phyloP scores from a whole-genome alignment of 2,888 invertebrate genomes.

The Cantharis nigra region DNA sequence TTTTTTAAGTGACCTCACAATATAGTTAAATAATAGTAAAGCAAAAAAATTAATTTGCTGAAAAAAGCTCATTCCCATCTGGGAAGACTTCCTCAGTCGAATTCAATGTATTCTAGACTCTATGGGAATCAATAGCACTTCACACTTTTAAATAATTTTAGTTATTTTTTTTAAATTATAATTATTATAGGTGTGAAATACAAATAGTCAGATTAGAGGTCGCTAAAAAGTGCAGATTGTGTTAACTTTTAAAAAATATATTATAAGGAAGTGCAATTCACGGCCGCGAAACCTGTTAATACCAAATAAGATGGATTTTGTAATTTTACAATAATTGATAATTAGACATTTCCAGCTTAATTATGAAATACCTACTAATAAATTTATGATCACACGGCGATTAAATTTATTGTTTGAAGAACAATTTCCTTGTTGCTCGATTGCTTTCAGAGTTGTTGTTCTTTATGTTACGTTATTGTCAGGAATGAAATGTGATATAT shows the following conservation, averaged over 20 bases:
- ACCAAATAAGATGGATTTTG: background rate
- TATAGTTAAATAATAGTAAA: background rate
- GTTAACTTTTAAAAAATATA: background rate
- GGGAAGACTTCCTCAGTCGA: background rate
- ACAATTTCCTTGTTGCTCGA: background rate
- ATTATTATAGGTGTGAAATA: background rate
- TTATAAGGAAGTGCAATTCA: background rate
- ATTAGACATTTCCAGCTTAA: background rate
- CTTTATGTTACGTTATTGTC: background rate
- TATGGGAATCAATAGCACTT: background rate
- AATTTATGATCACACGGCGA: background rate
- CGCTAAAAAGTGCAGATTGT: background rate
- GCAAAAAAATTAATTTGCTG: background rate
- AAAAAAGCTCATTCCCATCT: background rate
- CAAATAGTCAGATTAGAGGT: background rate
- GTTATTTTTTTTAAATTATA: background rate
- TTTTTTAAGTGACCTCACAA: background rate
- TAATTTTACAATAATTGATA: background rate
- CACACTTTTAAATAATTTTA: background rate
- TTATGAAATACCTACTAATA: background rate
- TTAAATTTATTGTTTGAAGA: background rate
- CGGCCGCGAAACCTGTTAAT: background rate
- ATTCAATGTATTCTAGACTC: background rate
- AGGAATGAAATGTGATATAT: background rate
- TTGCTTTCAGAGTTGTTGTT: background rate